Percentiles rank a stretch among this genome's conserved stretches.
Evolutionary conservation across 2,797 vertebrate species (phyloP).

Genomic region (Eulemur coronatus): DNA sequence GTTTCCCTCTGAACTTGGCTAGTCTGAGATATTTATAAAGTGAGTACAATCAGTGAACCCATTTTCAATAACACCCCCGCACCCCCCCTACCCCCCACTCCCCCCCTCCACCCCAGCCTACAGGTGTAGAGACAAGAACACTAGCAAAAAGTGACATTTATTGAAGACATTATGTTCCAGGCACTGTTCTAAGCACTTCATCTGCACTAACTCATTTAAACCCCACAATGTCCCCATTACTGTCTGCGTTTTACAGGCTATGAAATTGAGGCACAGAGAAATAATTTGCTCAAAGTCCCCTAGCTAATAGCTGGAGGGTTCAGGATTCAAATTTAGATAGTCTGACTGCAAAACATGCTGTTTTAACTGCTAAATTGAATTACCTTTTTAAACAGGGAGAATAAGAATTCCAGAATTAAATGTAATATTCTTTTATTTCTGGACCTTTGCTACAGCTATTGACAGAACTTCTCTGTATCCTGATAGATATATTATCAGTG

Average conservation of each 20-base stretch:
- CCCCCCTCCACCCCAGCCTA: neutral
- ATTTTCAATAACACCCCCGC: neutral
- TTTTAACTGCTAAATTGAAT: neutral
- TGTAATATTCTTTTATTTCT: neutral
- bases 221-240: neutral
- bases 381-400: neutral
- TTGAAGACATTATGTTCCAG: neutral
- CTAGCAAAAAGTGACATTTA: neutral
- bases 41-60: neutral
- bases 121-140: neutral
- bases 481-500: neutral
- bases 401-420: neutral
- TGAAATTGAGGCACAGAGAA: neutral
- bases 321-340: neutral
- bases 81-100: too few species aligned
- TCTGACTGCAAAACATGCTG: neutral
- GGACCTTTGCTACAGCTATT: neutral
- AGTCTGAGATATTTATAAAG: neutral
- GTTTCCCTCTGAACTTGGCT: neutral
- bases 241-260: neutral
- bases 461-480: neutral
- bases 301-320: neutral
- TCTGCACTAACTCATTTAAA: neutral
- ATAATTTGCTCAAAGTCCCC: neutral
- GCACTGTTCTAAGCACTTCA: neutral